Conservation (phyloP, 2,888 invertebrate genomes). For the Mythimna pallens region DNA sequence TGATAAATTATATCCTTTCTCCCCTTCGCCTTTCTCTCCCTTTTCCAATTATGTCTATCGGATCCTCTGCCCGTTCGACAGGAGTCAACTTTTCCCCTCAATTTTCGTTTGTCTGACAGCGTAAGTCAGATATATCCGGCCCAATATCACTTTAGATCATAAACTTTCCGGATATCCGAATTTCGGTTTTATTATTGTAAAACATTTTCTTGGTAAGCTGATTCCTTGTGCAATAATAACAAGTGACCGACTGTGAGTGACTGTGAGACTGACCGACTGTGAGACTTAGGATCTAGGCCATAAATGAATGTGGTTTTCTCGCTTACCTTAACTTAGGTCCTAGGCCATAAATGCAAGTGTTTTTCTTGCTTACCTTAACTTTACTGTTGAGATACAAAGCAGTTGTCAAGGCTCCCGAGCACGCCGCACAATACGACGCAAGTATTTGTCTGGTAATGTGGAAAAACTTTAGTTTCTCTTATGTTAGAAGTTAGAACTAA, state of each 20-base stretch:
- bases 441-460: slow-evolving; percentile 92
- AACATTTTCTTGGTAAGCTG: not conserved
- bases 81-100: not conserved
- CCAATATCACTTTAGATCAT: not conserved
- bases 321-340: too few relatives aligned
- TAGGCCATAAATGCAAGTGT: not conserved
- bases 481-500: not conserved
- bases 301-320: too few relatives aligned
- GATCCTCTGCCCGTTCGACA: not conserved
- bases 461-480: slow-evolving; percentile 1
- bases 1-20: too few relatives aligned
- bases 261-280: too few relatives aligned
- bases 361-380: slow-evolving; percentile 78
- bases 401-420: slow-evolving; percentile 97
- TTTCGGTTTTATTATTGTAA: not conserved
- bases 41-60: not conserved
- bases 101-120: not conserved
- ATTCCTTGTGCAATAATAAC: too few relatives aligned
- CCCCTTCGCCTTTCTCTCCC: too few relatives aligned
- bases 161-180: not conserved
- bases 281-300: too few relatives aligned
- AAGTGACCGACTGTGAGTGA: not conserved
- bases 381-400: slow-evolving; percentile 96
- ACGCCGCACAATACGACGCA: slow-evolving; percentile 96
- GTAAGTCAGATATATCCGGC: not conserved